Percentiles rank a stretch among this genome's conserved stretches.
Evolutionary conservation across 2,888 invertebrate genomes (phyloP).

Genomic region (Epinotia nisella): DNA sequence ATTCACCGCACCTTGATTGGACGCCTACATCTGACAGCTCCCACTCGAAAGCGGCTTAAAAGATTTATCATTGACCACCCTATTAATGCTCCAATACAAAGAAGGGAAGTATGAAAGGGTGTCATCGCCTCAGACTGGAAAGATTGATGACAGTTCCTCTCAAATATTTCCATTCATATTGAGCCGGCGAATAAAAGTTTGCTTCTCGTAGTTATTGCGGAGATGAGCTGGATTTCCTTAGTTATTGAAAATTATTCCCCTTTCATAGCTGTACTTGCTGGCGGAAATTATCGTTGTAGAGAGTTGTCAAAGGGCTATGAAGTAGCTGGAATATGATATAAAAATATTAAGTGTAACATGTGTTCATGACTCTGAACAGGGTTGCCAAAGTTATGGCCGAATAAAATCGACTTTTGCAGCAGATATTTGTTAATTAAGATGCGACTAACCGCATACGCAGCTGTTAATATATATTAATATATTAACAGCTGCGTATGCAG

Average conservation of each 20-base stretch:
- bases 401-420: neutral
- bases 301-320: neutral
- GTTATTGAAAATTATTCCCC: constrained; percentile 44
- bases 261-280: constrained; percentile 22
- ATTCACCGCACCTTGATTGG: constrained; percentile 32
- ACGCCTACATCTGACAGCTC: constrained; percentile 17
- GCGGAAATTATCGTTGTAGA: neutral
- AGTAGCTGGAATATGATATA: neutral
- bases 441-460: no score
- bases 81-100: constrained; percentile 58
- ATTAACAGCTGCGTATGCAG: no score
- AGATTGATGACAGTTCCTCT: constrained; percentile 72
- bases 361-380: neutral
- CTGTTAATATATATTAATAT: no score
- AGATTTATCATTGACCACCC: constrained; percentile 60
- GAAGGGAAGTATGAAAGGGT: constrained; percentile 65
- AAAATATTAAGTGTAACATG: neutral
- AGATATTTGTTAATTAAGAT: no score
- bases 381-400: neutral
- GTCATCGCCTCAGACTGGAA: constrained; percentile 62
- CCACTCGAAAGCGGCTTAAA: constrained; percentile 46
- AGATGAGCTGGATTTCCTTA: constrained; percentile 36
- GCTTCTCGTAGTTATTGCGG: constrained; percentile 49
- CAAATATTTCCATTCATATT: constrained; percentile 63
- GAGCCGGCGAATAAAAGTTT: constrained; percentile 60